Evolutionary conservation across 92 coral and sea anemone species (phyloP), one percentile per base, ranked within the genome.

Genomic region (Zoanthus sansibaricus): DNA sequence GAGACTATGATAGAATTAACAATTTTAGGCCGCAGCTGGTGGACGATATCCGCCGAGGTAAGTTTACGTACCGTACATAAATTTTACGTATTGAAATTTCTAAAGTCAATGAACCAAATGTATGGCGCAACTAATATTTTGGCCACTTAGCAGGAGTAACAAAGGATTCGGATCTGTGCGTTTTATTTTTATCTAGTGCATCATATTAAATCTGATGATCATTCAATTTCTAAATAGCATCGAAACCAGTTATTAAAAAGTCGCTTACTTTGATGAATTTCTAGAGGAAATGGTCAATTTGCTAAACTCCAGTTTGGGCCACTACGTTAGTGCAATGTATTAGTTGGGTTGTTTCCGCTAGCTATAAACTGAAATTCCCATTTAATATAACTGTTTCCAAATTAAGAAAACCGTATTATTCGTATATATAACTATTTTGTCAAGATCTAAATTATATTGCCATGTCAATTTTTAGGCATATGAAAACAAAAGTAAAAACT

Each of bases 1-100:
- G 56, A 18, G 83, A 61, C 72, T 61, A 79, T 25, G 56, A 79
- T 44, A 79, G 37, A 17, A 18, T 79, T 47, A 72, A 79, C 12
- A 11, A 44, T 11, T 7, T 79, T 25, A 59, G 72, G 44, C 83
- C 71, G 37, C 37, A 1, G 16, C 55, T 79, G 15, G 72, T 58
- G 12, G 54, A 37, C 58, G 49, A n/a, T 13, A 79, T 79, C 66
- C 72, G 44, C 16, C 15, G 66, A 79, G 83, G 83, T 79, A 61
- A 33, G 30, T 31, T 25, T 17, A 37, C 42, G 1, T 37, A 37
- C 42, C 42, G 42, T 37, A 37, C 42, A 37, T 37, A 37, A 37
- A 37, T 2, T 37, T 37, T 2, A 37, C 2, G 42, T 37, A 4
- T 37, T 37, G 42, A 37, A 37, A 37, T 37, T 37, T 37, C 1